phyloP scores from a whole-genome alignment of 2,888 invertebrate genomes.

The Cenopis cana region DNA sequence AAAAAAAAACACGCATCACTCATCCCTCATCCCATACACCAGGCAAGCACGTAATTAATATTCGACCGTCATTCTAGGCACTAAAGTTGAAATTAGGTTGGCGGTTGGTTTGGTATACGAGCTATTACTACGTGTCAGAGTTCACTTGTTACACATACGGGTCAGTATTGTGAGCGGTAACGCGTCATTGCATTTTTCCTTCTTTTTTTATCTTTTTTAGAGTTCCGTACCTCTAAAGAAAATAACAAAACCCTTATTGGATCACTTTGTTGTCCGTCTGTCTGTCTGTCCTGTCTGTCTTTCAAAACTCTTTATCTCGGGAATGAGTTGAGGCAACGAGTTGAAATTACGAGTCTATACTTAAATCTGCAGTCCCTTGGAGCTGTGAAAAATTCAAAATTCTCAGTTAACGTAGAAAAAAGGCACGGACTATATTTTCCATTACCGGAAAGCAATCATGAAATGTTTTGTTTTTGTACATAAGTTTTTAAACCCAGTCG shows the following conservation, averaged over 20 bases:
- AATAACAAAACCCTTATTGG: too few relatives aligned
- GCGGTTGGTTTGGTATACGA: conserved; percentile 7
- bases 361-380: too few relatives aligned
- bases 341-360: too few relatives aligned
- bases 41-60: neutral
- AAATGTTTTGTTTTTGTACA: too few relatives aligned
- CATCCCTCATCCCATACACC: neutral
- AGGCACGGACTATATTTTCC: too few relatives aligned
- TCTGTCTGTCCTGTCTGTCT: too few relatives aligned
- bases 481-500: too few relatives aligned
- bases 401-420: neutral
- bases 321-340: too few relatives aligned
- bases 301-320: too few relatives aligned
- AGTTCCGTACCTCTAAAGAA: too few relatives aligned
- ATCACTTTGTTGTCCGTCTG: too few relatives aligned
- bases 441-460: too few relatives aligned
- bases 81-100: conserved; percentile 17
- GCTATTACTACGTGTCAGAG: conserved; percentile 20
- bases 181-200: neutral
- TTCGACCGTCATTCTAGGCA: neutral
- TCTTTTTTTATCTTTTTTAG: neutral
- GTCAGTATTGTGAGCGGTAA: neutral
- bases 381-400: neutral
- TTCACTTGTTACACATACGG: conserved; percentile 20
- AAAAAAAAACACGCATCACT: conserved; percentile 11